Percentiles rank a stretch among this genome's conserved stretches.
These are phyloP conservation scores for Atta cephalotes DNA, from an alignment of 1,140 invertebrate genomes.

Conservation along the genomic window DNA sequence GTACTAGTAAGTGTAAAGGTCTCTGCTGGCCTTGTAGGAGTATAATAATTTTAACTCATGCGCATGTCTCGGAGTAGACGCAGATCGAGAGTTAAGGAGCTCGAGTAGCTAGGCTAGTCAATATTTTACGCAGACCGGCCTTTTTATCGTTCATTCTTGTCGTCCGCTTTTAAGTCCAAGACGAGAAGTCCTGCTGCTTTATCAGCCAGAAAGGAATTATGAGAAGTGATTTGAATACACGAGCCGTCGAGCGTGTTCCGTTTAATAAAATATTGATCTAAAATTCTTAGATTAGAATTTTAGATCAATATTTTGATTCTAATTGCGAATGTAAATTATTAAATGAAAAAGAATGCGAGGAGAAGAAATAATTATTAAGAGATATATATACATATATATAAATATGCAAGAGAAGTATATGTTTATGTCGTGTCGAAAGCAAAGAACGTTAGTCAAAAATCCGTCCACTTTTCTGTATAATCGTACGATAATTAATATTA, in stretches of 20 bases:
- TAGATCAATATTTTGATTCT: background rate
- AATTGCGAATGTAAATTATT: background rate
- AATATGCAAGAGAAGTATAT: background rate
- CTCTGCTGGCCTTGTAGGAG: constrained; percentile 51
- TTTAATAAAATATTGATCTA: background rate
- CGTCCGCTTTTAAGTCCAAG: background rate
- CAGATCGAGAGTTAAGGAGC: constrained; percentile 16
- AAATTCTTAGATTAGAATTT: background rate
- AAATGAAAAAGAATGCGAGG: background rate
- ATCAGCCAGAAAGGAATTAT: background rate
- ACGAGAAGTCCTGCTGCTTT: background rate
- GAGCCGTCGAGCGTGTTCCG: background rate
- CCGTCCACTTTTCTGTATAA: constrained; percentile 4
- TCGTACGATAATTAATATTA: constrained; percentile 15
- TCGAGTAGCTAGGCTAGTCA: background rate
- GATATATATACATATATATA: background rate
- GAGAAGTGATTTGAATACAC: background rate
- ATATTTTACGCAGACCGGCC: constrained; percentile 12
- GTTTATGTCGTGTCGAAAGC: background rate
- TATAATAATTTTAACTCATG: constrained; percentile 37
- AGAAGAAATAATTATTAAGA: background rate
- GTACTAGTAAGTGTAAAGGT: constrained; percentile 52
- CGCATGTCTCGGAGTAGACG: constrained; percentile 25
- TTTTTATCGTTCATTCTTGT: background rate
- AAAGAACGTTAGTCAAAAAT: background rate